Base-by-base conservation (phyloP, 1,140 invertebrate genomes). In the Linepithema humile region DNA sequence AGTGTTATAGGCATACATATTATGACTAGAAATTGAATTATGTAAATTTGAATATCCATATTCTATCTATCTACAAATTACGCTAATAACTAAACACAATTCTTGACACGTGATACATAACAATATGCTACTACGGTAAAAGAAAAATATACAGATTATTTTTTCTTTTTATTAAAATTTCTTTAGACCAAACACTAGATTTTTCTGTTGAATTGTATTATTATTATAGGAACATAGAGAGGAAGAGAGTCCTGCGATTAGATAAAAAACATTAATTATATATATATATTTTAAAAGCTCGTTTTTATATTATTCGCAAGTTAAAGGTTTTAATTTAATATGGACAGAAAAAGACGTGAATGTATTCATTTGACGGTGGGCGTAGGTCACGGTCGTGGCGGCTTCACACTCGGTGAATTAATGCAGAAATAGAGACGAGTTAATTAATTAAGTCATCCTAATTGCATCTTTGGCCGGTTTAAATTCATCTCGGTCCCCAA, bases 401-500 rank as follows among this genome's bases (percentile, higher is more conserved):
- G 87, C 74, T 87, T 75, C 62, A 77, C 85, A 86, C 82, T 64
- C 70, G 26, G 60, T 57, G 78, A 84, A 85, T 90, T 87, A 90
- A 88, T 82, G 77, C 84, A 67, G 53, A 85, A 91, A 92, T 86
- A 83, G 86, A 89, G 87, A 86, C 84, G 89, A 90, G 91, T 92
- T 93, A 91, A 93, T 91, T 93, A 92, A 93, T 93, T 91, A 91
- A 92, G 86, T 86, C 87, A 89, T 85, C 85, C 90, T 92, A 91
- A 92, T 92, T 92, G 86, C 86, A 87, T 55, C 80, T 70, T 84
- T 53, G 83, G 32, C n/a, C n/a, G n/a, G n/a, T n/a, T 82, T 80
- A 85, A 85, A 88, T 90, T 84, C 60, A 88, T 89, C 43, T 64
- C 59, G 72, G 29, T 12, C 10, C 48, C 53, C 7, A 43, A 20